Evolutionary conservation across 2,797 vertebrate species (phyloP).

Genomic region (Centroberyx gerrardi): DNA sequence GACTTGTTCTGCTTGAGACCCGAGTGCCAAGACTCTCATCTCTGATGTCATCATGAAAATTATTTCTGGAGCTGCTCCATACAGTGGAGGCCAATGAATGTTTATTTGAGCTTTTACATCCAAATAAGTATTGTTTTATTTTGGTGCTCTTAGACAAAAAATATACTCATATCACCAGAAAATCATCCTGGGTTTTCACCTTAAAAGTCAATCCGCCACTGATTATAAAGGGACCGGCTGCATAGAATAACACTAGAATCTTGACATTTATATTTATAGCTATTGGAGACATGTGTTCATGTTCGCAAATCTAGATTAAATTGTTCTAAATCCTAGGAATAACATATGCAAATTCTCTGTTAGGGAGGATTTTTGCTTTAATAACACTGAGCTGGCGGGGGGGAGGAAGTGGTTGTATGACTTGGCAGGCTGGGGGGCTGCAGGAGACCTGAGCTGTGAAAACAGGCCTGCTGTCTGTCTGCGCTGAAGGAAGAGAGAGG

Average conservation of each 20-base stretch:
- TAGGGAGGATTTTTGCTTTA: slow-evolving; percentile 46
- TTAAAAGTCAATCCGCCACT: not conserved
- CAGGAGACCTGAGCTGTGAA: slow-evolving; percentile 67
- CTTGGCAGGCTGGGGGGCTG: slow-evolving; percentile 68
- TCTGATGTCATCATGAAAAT: not conserved
- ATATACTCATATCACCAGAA: not conserved
- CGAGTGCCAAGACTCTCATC: slow-evolving; percentile 33
- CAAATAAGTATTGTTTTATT: not conserved
- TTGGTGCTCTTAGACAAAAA: not conserved
- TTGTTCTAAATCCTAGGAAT: slow-evolving; percentile 42
- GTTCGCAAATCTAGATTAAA: slow-evolving; percentile 59
- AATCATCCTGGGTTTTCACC: slow-evolving; percentile 17
- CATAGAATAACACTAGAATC: not conserved
- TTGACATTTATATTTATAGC: slow-evolving; percentile 35
- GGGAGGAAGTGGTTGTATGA: slow-evolving; percentile 76
- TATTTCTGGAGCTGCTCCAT: slow-evolving; percentile 20
- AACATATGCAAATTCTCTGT: slow-evolving; percentile 35
- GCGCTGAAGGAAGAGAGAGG: slow-evolving; percentile 46
- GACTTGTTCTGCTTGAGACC: slow-evolving; percentile 22
- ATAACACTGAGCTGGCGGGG: slow-evolving; percentile 59
- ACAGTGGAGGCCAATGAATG: not conserved
- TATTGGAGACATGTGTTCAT: slow-evolving; percentile 23
- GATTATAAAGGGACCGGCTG: slow-evolving; percentile 19
- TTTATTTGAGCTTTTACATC: slow-evolving; percentile 8
- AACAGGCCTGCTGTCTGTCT: slow-evolving; percentile 68